A percentile compares a stretch with the other conserved stretches of the same genome.
Evolutionary conservation across 2,113 vertebrate genomes (phyloP).

Genomic region (Symphodus melops): DNA sequence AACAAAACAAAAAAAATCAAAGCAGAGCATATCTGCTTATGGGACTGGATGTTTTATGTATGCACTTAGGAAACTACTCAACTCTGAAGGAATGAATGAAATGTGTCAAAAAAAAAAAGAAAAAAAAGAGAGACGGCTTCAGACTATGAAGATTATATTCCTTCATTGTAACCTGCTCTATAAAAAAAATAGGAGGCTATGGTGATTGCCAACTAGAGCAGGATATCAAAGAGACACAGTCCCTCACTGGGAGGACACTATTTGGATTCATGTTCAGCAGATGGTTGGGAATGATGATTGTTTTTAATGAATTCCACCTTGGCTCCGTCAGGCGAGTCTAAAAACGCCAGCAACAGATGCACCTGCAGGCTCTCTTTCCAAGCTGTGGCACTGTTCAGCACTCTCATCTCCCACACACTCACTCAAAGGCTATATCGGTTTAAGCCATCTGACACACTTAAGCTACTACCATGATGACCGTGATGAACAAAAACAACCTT

Average conservation of each 20-base stretch:
- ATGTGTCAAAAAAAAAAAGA: constrained; percentile 14
- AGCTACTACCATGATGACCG: constrained; percentile 48
- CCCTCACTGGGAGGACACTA: not conserved
- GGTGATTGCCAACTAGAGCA: constrained; percentile 1
- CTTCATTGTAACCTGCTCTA: not conserved
- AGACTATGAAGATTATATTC: not conserved
- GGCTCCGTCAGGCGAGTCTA: constrained; percentile 14
- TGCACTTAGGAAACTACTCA: not conserved
- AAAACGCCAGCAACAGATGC: constrained; percentile 44
- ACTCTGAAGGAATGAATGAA: not conserved
- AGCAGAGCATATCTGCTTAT: not conserved
- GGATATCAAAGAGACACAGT: constrained; percentile 11
- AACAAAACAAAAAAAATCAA: not conserved
- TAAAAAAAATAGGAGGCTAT: not conserved
- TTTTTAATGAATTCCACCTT: constrained; percentile 50
- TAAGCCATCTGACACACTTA: constrained; percentile 32
- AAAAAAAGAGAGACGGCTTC: constrained; percentile 16
- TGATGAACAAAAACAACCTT: constrained; percentile 40
- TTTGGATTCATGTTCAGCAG: constrained; percentile 39
- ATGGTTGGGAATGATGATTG: constrained; percentile 19
- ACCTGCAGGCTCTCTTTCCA: constrained; percentile 36
- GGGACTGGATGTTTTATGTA: not conserved
- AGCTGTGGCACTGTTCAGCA: constrained; percentile 4
- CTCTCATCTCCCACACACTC: constrained; percentile 21
- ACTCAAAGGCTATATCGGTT: constrained; percentile 39